Percentiles rank a stretch among this genome's conserved stretches.
Conservation (phyloP, 2,797 vertebrate species). For the Notolabrus celidotus region DNA sequence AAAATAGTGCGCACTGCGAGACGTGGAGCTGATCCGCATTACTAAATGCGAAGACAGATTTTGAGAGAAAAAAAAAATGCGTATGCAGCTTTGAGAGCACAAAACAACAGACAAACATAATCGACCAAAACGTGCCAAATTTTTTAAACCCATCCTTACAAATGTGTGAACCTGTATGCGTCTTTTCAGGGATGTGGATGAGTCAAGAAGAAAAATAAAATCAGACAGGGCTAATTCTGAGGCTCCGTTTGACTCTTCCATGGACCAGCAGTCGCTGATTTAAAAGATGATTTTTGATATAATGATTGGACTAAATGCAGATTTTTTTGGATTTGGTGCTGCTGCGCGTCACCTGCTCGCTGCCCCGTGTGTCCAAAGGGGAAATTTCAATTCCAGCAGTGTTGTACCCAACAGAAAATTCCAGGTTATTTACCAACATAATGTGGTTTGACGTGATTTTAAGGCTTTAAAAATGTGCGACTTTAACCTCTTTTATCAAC, state of each 20-base stretch:
- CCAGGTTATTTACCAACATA: slow-evolving; percentile 57
- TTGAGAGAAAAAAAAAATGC: not conserved
- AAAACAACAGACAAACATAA: not conserved
- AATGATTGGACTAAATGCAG: not conserved
- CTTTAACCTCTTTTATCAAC: slow-evolving; percentile 67
- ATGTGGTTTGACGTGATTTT: slow-evolving; percentile 74
- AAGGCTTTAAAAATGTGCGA: slow-evolving; percentile 75
- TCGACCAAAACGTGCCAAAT: slow-evolving; percentile 33
- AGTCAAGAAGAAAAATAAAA: not conserved
- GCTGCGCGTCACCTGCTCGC: slow-evolving; percentile 28
- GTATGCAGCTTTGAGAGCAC: slow-evolving; percentile 5
- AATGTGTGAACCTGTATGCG: slow-evolving; percentile 41
- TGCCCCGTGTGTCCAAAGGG: slow-evolving; percentile 46
- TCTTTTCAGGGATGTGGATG: slow-evolving; percentile 21
- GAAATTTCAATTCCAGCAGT: slow-evolving; percentile 44
- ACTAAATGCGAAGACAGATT: not conserved
- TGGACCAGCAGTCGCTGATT: slow-evolving; percentile 6
- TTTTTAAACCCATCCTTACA: slow-evolving; percentile 33
- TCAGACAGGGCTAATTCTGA: slow-evolving; percentile 9
- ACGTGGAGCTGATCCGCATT: not conserved
- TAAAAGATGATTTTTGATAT: slow-evolving; percentile 1
- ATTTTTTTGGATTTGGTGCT: slow-evolving; percentile 8
- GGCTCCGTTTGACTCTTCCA: slow-evolving; percentile 13
- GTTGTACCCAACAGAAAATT: slow-evolving; percentile 54
- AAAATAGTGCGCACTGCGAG: not conserved